phyloP scores from a whole-genome alignment of 2,888 invertebrate species.

The Pyrocoelia pectoralis region DNA sequence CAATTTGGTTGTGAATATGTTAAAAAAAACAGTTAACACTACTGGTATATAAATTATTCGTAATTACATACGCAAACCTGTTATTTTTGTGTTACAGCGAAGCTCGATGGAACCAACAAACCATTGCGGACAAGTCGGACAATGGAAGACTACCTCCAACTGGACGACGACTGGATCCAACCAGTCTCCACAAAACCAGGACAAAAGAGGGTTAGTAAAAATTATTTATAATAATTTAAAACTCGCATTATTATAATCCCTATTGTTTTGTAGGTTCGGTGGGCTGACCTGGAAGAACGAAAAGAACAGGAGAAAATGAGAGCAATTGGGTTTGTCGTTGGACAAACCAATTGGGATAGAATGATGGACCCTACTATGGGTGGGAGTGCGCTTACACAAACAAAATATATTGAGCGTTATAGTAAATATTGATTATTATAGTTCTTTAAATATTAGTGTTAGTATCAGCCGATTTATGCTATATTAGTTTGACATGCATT shows the following conservation, averaged over 20 bases:
- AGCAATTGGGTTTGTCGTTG: conserved; percentile 95
- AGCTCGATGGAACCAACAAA: conserved; percentile 89
- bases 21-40: not conserved
- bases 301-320: conserved; percentile 92
- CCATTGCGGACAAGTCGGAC: conserved; percentile 76
- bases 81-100: conserved; percentile 71
- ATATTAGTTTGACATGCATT: too few relatives aligned
- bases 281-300: conserved; percentile 97
- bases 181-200: conserved; percentile 70
- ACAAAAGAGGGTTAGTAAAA: conserved; percentile 83
- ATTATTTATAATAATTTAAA: not conserved
- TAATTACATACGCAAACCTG: conserved; percentile 14
- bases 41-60: not conserved
- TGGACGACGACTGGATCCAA: conserved; percentile 75
- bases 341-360: conserved; percentile 94
- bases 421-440: conserved; percentile 13
- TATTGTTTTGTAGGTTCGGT: conserved; percentile 80
- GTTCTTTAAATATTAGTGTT: too few relatives aligned
- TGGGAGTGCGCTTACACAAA: conserved; percentile 88
- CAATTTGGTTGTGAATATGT: not conserved
- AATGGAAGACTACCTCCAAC: conserved; percentile 92
- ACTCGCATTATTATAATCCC: not conserved
- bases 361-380: conserved; percentile 94
- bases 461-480: too few relatives aligned
- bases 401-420: conserved; percentile 83